Evolutionary conservation across 2,888 invertebrate species (phyloP).

Genomic region (Caenorhabditis imperialis): DNA sequence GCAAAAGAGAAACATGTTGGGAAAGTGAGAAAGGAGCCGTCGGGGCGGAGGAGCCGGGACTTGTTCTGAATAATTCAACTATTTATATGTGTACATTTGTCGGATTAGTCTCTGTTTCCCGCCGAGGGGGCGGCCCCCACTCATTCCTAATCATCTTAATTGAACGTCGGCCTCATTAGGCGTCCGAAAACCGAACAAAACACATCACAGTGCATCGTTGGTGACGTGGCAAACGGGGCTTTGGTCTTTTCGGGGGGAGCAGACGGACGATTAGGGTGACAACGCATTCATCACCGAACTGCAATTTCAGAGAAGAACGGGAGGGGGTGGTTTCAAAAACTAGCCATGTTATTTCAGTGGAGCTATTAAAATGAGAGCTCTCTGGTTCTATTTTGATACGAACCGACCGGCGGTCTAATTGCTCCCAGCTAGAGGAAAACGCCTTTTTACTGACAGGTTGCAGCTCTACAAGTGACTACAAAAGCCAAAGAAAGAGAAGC

Average conservation of each 20-base stretch:
- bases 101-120: conserved; percentile 9
- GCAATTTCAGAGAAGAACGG: too few species aligned
- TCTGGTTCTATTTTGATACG: too few species aligned
- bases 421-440: too few species aligned
- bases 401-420: too few species aligned
- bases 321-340: too few species aligned
- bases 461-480: too few species aligned
- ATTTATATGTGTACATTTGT: conserved; percentile 28
- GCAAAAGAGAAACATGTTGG: conserved; percentile 19
- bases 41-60: background rate
- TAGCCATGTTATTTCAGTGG: too few species aligned
- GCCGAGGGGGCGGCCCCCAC: background rate
- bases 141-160: conserved; percentile 39
- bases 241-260: background rate
- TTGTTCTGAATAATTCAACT: conserved; percentile 33
- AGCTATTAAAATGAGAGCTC: too few species aligned
- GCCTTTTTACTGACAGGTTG: too few species aligned
- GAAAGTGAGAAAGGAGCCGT: background rate
- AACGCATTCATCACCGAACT: too few species aligned
- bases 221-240: conserved; percentile 7
- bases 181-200: conserved; percentile 5
- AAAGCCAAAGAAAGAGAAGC: too few species aligned
- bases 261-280: too few species aligned
- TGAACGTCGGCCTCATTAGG: conserved; percentile 27
- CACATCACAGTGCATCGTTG: conserved; percentile 11